These are phyloP conservation scores for Schlechtendalia chinensis DNA, from an alignment of 1,140 invertebrate genomes.

Conservation along the genomic window DNA sequence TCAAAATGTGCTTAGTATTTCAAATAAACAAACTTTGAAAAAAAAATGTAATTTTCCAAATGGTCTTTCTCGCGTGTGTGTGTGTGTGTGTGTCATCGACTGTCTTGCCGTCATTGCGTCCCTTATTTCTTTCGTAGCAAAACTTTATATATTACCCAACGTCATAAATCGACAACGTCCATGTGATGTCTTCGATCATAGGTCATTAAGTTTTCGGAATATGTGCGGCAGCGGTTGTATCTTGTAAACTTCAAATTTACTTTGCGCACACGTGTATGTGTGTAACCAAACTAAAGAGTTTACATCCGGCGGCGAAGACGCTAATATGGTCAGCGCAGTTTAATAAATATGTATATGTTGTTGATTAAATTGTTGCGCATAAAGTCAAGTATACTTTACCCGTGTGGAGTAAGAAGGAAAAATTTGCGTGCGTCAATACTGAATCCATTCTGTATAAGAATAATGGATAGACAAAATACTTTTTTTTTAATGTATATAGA, in stretches of 20 bases:
- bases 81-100: neutral
- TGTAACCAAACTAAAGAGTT: neutral
- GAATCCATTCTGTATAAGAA: too few species aligned
- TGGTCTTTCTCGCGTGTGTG: neutral
- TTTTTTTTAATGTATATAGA: too few species aligned
- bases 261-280: neutral
- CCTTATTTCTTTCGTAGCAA: neutral
- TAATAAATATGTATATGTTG: too few species aligned
- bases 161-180: constrained; percentile 22
- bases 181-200: constrained; percentile 1
- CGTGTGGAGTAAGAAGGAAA: too few species aligned
- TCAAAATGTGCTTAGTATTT: neutral
- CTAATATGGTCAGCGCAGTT: too few species aligned
- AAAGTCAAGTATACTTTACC: too few species aligned
- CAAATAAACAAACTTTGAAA: neutral
- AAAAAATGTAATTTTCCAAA: constrained; percentile 24
- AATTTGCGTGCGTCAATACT: too few species aligned
- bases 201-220: constrained; percentile 25
- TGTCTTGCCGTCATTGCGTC: neutral
- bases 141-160: constrained; percentile 18
- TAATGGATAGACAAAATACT: too few species aligned
- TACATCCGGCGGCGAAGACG: too few species aligned
- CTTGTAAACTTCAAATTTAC: constrained; percentile 22
- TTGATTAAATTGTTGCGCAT: too few species aligned
- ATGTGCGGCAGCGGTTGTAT: neutral